Evolutionary conservation across 2,113 vertebrate genomes (phyloP), one percentile per base, ranked within the genome.

Genomic region (Thinocorus orbignyianus): DNA sequence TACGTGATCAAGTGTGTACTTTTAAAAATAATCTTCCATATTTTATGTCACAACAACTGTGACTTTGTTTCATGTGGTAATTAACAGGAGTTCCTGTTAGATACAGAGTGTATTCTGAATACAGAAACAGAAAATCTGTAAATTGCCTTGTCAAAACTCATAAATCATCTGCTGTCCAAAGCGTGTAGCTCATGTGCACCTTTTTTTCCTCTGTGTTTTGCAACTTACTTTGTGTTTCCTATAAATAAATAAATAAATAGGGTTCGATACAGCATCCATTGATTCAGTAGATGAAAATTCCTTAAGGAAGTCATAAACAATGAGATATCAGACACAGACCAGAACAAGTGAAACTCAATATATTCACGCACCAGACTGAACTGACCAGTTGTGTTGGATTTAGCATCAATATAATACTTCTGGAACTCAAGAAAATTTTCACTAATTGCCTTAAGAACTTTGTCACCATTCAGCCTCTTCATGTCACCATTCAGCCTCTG

Each of bases 101-200:
- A 86, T 42, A 74, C 6, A 64, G 48, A 71, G 14, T 23, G 46
- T 57, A 85, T 80, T 87, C 65, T 84, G 80, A 93, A 87, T 33
- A 48, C 49, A 58, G 66, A 91, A 91, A 80, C 4, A 92, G 57
- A 61, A 93, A 84, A 85, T 33, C 49, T 77, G 61, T 84, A 85
- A 94, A 96, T 91, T 93, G 52, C 52, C 52, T 87, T 95, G 91
- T 95, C 77, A 94, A 95, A 17, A 58, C n/a, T 93, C 78, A 95
- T 93, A 93, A 95, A 96, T 91, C 83, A 65, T n/a, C 41, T 62
- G 8, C 37, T 66, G 61, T 80, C 58, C 69, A 66, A 92, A 85
- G 41, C 0, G 0, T 62, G 41, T 17, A 85, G 20, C 20, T 93
- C 55, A 66, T 5, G 0, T 51, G 26, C 17, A 52, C 8, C 30